Evolutionary conservation across 2,888 invertebrate species (phyloP).

Genomic region (Eugnorisma glareosa): DNA sequence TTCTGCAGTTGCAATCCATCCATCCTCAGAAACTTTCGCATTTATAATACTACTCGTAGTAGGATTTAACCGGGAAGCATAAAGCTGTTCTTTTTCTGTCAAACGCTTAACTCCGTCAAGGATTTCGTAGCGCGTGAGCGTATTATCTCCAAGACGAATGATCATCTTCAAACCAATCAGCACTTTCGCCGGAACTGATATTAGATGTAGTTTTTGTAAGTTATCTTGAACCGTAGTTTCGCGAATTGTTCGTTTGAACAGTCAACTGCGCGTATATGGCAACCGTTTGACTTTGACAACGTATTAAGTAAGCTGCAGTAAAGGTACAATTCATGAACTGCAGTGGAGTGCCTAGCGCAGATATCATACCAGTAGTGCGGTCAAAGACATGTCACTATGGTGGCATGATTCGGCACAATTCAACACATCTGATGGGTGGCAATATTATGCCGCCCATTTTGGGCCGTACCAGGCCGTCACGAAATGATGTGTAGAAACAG

Average conservation of each 20-base stretch:
- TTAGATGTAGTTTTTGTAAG: slow-evolving; percentile 33
- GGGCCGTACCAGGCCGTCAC: not conserved
- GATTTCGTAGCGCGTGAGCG: not conserved
- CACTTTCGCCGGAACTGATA: slow-evolving; percentile 35
- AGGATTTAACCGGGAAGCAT: not conserved
- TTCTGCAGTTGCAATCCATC: not conserved
- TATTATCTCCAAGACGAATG: not conserved
- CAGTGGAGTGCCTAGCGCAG: not conserved
- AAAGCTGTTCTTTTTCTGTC: not conserved
- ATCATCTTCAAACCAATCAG: not conserved
- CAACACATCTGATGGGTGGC: not conserved
- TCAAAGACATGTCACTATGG: not conserved
- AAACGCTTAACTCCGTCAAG: not conserved
- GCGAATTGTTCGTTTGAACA: slow-evolving; percentile 21
- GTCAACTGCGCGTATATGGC: not conserved
- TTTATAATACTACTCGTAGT: too few species aligned
- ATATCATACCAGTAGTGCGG: not conserved
- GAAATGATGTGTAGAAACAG: not conserved
- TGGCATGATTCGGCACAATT: not conserved
- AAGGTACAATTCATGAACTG: not conserved
- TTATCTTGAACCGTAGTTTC: slow-evolving; percentile 36
- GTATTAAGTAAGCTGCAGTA: not conserved
- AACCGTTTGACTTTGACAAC: not conserved
- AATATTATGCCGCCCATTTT: not conserved
- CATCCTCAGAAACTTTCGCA: too few species aligned